Base-by-base conservation (phyloP, 2,888 invertebrate genomes). In the Microplitis deprimator region DNA sequence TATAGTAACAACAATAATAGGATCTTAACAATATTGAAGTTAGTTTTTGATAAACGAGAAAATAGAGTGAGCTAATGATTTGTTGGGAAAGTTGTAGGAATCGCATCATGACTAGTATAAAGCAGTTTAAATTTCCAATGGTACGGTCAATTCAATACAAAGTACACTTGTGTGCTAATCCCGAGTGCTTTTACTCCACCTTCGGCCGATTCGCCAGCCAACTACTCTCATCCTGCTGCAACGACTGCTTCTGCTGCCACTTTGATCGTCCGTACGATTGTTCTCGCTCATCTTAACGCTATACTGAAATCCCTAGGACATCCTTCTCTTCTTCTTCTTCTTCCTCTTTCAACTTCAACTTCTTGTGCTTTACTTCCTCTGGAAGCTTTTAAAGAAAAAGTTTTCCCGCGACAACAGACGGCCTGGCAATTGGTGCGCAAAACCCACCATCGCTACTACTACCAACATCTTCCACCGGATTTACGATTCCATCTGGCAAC, bases 81-180 rank as follows among this genome's bases (percentile, higher is more conserved):
- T 76, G 76, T 76, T 68, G 76, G 20, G 10, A 72, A 76, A 76
- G 76, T 76, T 76, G 40, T 64, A 61, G n/a, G 62, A 10, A 62
- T 41, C 13, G 50, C 29, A 16, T 6, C 70, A 70, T 70, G 65
- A 29, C 20, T 65, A 76, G 67, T 76, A 50, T 50, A 50, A 50
- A 50, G 50, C 13, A 50, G 10, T 50, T 50, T 10, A 50, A 50
- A 50, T 50, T 50, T 50, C 41, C 60, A 76, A 67, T 76, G 68
- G 65, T 60, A 72, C 68, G 76, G 76, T 68, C 59, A 61, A 65
- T 72, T 67, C 72, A 50, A 50, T 50, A 50, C 60, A 68, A 72
- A 76, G 76, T 68, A 76, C 72, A 76, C 76, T 76, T 76, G 72
- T 76, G 72, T 67, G 71, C 76, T 76, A 76, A 76, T 76, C 76